These are phyloP conservation scores for Epizoanthus rinbou DNA, from an alignment of 92 coral and sea anemone genomes.

Conservation along the genomic window DNA sequence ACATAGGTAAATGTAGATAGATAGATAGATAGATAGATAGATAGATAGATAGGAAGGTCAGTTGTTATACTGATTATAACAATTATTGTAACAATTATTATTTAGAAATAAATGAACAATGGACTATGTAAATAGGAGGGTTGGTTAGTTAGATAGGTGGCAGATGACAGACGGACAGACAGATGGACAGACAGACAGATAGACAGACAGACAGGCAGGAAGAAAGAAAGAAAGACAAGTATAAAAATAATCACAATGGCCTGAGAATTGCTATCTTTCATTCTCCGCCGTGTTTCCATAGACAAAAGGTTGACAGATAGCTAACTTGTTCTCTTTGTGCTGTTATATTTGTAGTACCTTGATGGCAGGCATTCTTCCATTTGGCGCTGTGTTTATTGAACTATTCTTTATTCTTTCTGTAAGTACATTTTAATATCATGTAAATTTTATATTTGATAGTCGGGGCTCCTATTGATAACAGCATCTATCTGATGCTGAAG, in stretches of 20 bases:
- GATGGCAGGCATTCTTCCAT: slow-evolving; percentile 95
- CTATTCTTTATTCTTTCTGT: slow-evolving; percentile 96
- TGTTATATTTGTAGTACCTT: slow-evolving; percentile 62
- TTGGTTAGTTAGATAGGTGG: neutral
- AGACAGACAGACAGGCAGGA: neutral
- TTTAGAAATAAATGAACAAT: neutral
- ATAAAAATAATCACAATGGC: neutral
- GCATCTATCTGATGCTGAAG: no score
- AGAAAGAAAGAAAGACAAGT: neutral
- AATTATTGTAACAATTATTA: no score
- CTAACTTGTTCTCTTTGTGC: neutral
- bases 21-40: neutral
- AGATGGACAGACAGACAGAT: no score
- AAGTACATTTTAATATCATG: no score
- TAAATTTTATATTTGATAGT: no score
- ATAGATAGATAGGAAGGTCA: neutral
- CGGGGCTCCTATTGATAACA: no score
- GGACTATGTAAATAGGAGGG: neutral
- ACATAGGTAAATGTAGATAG: neutral
- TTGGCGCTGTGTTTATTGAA: slow-evolving; percentile 99
- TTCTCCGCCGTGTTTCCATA: no score
- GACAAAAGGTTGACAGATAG: neutral
- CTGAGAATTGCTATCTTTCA: no score
- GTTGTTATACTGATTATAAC: no score
- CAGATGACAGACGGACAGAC: neutral